Evolutionary conservation across 2,888 invertebrate genomes (phyloP).

Genomic region (Stenichneumon culpator): DNA sequence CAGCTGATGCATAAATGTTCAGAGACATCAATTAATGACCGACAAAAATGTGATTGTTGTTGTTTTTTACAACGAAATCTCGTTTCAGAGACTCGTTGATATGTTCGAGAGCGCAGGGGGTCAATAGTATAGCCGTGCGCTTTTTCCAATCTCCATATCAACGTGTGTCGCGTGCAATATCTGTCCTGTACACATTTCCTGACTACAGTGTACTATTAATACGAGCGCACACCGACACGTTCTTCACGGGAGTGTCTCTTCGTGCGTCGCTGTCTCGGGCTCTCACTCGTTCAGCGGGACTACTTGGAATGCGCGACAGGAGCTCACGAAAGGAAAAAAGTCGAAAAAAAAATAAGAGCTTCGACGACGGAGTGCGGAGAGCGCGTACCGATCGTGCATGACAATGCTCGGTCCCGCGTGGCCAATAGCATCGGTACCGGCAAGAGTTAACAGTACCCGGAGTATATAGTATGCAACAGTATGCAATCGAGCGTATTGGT

Average conservation of each 20-base stretch:
- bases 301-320: conserved; percentile 53
- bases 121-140: conserved; percentile 20
- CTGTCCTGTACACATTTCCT: conserved; percentile 38
- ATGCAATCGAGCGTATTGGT: conserved; percentile 51
- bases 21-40: neutral
- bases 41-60: neutral
- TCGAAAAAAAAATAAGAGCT: conserved; percentile 44
- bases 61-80: neutral
- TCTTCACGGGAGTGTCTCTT: conserved; percentile 29
- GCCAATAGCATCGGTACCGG: conserved; percentile 19
- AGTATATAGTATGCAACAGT: conserved; percentile 46
- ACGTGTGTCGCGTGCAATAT: conserved; percentile 51
- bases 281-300: conserved; percentile 8
- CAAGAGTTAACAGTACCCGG: conserved; percentile 62
- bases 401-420: conserved; percentile 44
- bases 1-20: no score
- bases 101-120: neutral
- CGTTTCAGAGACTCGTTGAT: neutral
- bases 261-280: conserved; percentile 20
- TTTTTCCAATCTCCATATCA: conserved; percentile 47
- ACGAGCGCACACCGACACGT: neutral
- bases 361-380: conserved; percentile 42
- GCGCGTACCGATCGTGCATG: conserved; percentile 56
- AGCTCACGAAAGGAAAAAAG: conserved; percentile 41
- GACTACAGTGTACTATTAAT: conserved; percentile 11